phyloP scores from a whole-genome alignment of 1,140 invertebrate genomes.

The Pogonus chalceus region DNA sequence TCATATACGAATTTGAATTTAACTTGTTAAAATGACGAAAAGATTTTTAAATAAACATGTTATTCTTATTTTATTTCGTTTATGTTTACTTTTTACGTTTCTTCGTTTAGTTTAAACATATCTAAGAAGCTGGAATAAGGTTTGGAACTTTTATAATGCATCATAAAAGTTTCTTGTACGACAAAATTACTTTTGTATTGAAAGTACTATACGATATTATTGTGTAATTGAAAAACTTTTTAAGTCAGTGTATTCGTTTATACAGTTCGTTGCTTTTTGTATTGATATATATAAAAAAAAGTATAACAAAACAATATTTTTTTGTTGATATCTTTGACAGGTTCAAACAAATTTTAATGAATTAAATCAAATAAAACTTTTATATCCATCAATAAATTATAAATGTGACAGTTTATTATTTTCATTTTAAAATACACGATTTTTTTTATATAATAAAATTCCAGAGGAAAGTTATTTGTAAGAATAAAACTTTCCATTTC shows the following conservation, averaged over 20 bases:
- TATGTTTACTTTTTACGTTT: not conserved
- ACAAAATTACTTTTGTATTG: conserved; percentile 7
- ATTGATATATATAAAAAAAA: not conserved
- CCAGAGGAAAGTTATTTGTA: too few relatives aligned
- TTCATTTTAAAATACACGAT: too few relatives aligned
- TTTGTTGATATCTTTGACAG: too few relatives aligned
- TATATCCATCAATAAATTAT: too few relatives aligned
- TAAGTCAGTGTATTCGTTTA: not conserved
- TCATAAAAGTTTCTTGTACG: conserved; percentile 2
- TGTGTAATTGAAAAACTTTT: conserved; percentile 6
- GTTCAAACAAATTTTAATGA: too few relatives aligned
- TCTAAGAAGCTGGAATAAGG: not conserved
- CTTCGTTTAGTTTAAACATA: not conserved
- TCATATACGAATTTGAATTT: not conserved
- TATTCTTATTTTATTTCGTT: not conserved
- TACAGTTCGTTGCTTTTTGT: not conserved
- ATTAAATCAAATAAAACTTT: too few relatives aligned
- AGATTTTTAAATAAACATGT: not conserved
- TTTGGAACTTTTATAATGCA: conserved; percentile 5
- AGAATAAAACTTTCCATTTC: not conserved
- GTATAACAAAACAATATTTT: too few relatives aligned
- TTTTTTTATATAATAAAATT: too few relatives aligned
- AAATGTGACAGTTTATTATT: too few relatives aligned
- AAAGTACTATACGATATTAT: conserved; percentile 6
- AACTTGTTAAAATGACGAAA: not conserved